phyloP scores from a whole-genome alignment of 1,140 invertebrate species.

The Eueides isabella region DNA sequence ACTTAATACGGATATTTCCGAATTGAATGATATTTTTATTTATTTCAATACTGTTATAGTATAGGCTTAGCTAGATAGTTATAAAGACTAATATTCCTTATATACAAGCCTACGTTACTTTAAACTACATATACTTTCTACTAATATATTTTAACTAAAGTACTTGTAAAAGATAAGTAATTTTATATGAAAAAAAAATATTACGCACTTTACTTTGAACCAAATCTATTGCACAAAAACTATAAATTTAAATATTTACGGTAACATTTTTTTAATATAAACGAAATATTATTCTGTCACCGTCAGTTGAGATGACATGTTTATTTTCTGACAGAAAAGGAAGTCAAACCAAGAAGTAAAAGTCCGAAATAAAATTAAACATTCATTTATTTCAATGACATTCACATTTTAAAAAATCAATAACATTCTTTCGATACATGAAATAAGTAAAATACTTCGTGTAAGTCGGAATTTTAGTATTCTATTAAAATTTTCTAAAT shows the following conservation, averaged over 20 bases:
- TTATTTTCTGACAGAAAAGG: not conserved
- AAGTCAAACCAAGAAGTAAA: not conserved
- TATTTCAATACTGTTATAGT: no score
- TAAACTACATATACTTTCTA: not conserved
- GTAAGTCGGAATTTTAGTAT: constrained; percentile 44
- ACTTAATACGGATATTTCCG: no score
- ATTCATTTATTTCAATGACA: constrained; percentile 69
- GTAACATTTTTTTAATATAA: not conserved
- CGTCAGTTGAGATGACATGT: not conserved
- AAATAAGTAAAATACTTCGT: constrained; percentile 54
- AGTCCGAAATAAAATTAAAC: constrained; percentile 49
- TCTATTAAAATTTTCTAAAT: no score
- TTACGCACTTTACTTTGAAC: not conserved
- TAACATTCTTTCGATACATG: constrained; percentile 47
- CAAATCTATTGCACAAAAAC: not conserved
- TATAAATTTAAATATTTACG: not conserved
- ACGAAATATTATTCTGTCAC: not conserved
- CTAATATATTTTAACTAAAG: not conserved
- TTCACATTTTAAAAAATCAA: constrained; percentile 61
- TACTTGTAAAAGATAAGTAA: not conserved
- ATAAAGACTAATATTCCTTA: no score
- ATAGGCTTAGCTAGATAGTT: no score
- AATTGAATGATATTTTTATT: no score
- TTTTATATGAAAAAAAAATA: not conserved
- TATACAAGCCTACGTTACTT: not conserved